Evolutionary conservation across 2,113 vertebrate genomes (phyloP).

Genomic region (Xyliphius kryptos): DNA sequence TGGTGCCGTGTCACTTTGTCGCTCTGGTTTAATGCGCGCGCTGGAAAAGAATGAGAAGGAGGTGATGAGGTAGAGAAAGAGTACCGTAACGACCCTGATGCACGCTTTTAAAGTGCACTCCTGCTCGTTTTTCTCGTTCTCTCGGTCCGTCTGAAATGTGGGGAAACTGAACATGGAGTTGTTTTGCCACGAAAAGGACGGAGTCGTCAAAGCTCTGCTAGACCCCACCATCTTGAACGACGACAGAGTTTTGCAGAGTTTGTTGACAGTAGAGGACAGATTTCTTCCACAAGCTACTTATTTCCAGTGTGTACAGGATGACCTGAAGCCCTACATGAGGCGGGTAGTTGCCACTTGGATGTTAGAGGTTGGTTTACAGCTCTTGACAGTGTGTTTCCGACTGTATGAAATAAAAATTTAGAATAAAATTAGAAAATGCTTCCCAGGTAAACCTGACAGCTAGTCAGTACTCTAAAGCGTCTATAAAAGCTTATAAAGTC

Average conservation of each 20-base stretch:
- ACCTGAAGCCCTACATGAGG: constrained; percentile 89
- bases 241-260: constrained; percentile 81
- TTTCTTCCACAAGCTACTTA: constrained; percentile 85
- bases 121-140: constrained; percentile 31
- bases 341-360: constrained; percentile 92
- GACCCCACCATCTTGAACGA: constrained; percentile 83
- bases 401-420: too few species aligned
- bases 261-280: constrained; percentile 83
- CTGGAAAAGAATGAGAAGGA: not conserved
- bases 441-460: too few species aligned
- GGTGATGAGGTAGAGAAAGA: constrained; percentile 27
- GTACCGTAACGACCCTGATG: constrained; percentile 55
- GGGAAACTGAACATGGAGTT: constrained; percentile 78
- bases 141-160: constrained; percentile 41
- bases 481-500: too few species aligned
- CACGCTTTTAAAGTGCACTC: constrained; percentile 33
- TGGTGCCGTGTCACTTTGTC: too few species aligned
- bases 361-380: constrained; percentile 80
- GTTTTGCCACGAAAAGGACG: constrained; percentile 81
- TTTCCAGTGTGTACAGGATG: constrained; percentile 88
- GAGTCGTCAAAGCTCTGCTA: constrained; percentile 71
- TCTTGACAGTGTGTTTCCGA: not conserved
- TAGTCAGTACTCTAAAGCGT: too few species aligned
- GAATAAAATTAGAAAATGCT: too few species aligned
- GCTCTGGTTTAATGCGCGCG: not conserved